Evolutionary conservation across 2,113 vertebrate genomes (phyloP).

Genomic region (Tamias sibiricus): DNA sequence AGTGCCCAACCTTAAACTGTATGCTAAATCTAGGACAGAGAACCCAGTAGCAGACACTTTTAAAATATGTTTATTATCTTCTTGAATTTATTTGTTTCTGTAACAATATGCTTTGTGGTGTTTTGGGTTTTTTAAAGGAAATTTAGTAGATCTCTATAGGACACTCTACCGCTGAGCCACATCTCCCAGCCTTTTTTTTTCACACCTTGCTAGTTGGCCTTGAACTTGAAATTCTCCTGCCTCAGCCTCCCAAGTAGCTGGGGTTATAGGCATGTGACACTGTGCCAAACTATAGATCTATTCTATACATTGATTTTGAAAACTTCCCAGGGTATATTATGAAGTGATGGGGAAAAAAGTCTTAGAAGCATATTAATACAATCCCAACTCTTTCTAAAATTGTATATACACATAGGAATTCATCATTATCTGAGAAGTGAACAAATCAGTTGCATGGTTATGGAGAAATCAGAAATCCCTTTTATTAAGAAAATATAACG

Average conservation of each 20-base stretch:
- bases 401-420: background rate
- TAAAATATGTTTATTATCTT: conserved; percentile 24
- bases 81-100: conserved; percentile 57
- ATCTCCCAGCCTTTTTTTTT: too few species aligned
- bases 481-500: background rate
- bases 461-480: background rate
- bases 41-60: background rate
- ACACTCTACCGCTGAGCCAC: too few species aligned
- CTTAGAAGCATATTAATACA: background rate
- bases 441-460: background rate
- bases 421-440: background rate
- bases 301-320: background rate
- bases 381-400: background rate
- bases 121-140: background rate
- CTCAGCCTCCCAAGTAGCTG: too few species aligned
- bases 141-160: background rate
- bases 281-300: background rate
- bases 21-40: conserved; percentile 68
- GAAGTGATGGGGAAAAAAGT: background rate
- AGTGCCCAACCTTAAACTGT: conserved; percentile 56
- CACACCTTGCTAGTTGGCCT: too few species aligned
- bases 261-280: too few species aligned
- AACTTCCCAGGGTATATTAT: background rate
- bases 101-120: conserved; percentile 27
- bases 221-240: too few species aligned